Base-by-base conservation (phyloP, 2,888 invertebrate species). In the Bugulina stolonifera region DNA sequence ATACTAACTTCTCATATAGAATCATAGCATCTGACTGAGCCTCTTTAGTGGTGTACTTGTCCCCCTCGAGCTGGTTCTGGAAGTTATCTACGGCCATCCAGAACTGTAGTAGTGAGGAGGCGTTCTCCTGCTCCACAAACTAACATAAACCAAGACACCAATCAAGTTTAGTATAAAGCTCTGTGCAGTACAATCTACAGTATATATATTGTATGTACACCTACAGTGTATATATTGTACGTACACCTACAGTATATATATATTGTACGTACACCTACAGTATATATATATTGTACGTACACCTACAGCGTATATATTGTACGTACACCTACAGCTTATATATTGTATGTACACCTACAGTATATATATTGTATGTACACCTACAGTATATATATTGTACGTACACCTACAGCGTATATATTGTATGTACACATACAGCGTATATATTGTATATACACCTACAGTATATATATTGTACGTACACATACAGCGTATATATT, bases 21-120 rank as follows among this genome's bases (percentile, higher is more conserved):
- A 95, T 90, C 87, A 97, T 92, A 74, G 97, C 96, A 88, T 97
- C 97, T 73, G 89, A 89, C 86, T 94, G 93, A 57, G 91, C 91
- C 81, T 91, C 90, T n/a, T 88, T 86, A 54, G 89, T 86, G 81
- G 90, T 89, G 74, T 87, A 85, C 74, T 86, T 85, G 71, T 88
- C 88, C 32, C 87, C 85, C 70, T 84, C 80, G 75, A 91, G 84
- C 82, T 92, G 91, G 78, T 91, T 90, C 80, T 91, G 89, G 84
- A 93, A 95, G 86, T 93, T 93, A 75, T 91, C 91, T 0, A 91
- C 91, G 23, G 93, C 91, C 85, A 95, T 89, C 89, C 94, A 90
- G 86, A 95, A 95, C 84, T 96, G 94, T 75, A 97, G 86, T 74
- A 94, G 87, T 78, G 88, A 87, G 71, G 90, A 87, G 76, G 88